Evolutionary conservation across 2,113 vertebrate species (phyloP).

Genomic region (Neogale vison): DNA sequence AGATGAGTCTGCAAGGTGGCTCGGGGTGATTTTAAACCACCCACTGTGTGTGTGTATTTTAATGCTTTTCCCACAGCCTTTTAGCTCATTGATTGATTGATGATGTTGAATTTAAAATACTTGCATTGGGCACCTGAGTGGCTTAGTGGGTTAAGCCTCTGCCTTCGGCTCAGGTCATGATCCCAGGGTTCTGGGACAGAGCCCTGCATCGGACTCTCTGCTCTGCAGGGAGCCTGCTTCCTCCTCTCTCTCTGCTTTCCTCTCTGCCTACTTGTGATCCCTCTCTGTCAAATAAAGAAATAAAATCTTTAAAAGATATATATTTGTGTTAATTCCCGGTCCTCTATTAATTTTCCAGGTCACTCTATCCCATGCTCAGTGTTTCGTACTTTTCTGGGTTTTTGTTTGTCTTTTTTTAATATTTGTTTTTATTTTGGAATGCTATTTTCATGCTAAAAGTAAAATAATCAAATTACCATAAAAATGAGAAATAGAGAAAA

Average conservation of each 20-base stretch:
- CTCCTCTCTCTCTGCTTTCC: no score
- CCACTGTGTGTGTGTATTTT: not conserved
- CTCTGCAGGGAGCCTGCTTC: no score
- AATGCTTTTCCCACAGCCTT: not conserved
- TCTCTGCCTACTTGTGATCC: no score
- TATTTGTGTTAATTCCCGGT: not conserved
- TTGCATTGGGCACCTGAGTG: not conserved
- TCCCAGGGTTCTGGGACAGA: no score
- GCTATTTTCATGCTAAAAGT: slow-evolving; percentile 24
- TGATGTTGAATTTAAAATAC: slow-evolving; percentile 37
- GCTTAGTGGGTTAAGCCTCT: no score
- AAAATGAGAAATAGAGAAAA: slow-evolving; percentile 40
- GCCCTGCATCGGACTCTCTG: no score
- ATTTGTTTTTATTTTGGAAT: slow-evolving; percentile 43
- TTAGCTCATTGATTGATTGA: not conserved
- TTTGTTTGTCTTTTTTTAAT: not conserved
- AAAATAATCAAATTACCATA: not conserved
- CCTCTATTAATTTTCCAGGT: not conserved
- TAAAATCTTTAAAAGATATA: not conserved
- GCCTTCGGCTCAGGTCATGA: no score
- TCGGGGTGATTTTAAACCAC: slow-evolving; percentile 46
- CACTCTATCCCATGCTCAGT: not conserved
- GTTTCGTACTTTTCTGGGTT: not conserved
- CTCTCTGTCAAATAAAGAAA: no score
- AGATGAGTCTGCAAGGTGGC: slow-evolving; percentile 47